Evolutionary conservation across 1,140 invertebrate species (phyloP).

Genomic region (Solenopsis invicta): DNA sequence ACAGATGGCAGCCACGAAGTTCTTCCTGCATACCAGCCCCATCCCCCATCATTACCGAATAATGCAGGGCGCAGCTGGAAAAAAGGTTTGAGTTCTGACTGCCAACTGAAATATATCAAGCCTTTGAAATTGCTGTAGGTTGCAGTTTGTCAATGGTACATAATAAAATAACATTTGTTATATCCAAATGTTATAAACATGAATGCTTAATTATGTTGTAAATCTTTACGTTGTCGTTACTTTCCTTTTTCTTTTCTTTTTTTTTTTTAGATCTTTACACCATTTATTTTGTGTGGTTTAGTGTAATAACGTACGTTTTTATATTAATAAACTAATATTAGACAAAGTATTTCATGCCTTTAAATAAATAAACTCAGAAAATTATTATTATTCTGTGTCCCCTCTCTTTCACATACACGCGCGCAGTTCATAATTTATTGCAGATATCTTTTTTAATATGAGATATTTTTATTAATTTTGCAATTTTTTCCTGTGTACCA

Average conservation of each 20-base stretch:
- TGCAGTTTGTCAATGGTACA: conserved; percentile 66
- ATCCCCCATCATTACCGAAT: conserved; percentile 83
- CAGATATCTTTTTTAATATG: conserved; percentile 1
- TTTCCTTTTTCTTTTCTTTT: background rate
- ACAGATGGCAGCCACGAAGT: conserved; percentile 86
- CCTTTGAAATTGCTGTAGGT: conserved; percentile 65
- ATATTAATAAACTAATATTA: background rate
- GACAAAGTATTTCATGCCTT: conserved; percentile 1
- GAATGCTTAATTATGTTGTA: conserved; percentile 36
- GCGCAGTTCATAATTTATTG: conserved; percentile 4
- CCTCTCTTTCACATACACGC: no score
- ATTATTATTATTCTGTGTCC: background rate
- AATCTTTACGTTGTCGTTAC: background rate
- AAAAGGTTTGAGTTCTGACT: conserved; percentile 85
- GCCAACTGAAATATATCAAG: conserved; percentile 69
- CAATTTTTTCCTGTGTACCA: conserved; percentile 57
- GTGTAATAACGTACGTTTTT: background rate
- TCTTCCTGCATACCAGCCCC: conserved; percentile 85
- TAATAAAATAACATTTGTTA: conserved; percentile 19
- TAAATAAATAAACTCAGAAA: background rate
- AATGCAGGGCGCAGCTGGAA: conserved; percentile 85
- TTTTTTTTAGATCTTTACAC: background rate
- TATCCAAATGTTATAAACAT: background rate
- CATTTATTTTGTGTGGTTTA: background rate
- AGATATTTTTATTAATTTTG: conserved; percentile 14